Base-by-base conservation (phyloP, 2,113 vertebrate genomes). In the Melanerpes formicivorus region DNA sequence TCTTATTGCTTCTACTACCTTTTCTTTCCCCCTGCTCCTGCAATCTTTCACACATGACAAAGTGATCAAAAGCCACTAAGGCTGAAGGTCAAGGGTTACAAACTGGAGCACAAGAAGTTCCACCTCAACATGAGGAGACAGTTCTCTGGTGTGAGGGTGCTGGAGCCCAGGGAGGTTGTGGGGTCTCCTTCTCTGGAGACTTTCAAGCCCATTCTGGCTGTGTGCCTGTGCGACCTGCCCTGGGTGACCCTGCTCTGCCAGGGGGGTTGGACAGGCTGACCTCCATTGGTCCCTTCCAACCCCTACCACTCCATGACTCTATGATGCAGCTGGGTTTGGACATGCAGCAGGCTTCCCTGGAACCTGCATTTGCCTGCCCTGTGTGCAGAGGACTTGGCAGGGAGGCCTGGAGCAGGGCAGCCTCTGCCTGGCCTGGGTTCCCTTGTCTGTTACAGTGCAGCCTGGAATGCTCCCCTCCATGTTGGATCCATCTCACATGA, bases 401-500 rank as follows among this genome's bases (percentile, higher is more conserved):
- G 56, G 73, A 92, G 80, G 86, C 84, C 62, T 67, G 72, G 34
- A 88, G 90, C 42, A 90, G 75, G 89, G 59, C 91, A 70, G 74
- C 90, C 73, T 87, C 90, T 83, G 87, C 90, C 89, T 87, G 71
- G 78, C 80, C 93, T 93, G 9, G 1, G 44, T 42, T 90, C 84
- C 84, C 94, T 87, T 80, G 91, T 84, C 89, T 93, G 88, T 90
- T 95, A 87, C 80, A 37, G 44, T 34, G 77, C 91, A 96, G 96
- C 91, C 88, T 74, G 73, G 96, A 96, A 91, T 93, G 87, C 88
- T 94, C 95, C 93, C 95, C 93, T 95, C 95, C 93, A 95, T 95
- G 94, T 94, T 97, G 95, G 93, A 97, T 96, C 97, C 96, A 96
- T 96, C 93, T 97, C 95, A 95, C 91, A 96, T 97, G 96, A 97